Percentiles rank a stretch among this genome's conserved stretches.
Evolutionary conservation across 1,140 invertebrate species (phyloP).

Genomic region (Zaprionus taronus): DNA sequence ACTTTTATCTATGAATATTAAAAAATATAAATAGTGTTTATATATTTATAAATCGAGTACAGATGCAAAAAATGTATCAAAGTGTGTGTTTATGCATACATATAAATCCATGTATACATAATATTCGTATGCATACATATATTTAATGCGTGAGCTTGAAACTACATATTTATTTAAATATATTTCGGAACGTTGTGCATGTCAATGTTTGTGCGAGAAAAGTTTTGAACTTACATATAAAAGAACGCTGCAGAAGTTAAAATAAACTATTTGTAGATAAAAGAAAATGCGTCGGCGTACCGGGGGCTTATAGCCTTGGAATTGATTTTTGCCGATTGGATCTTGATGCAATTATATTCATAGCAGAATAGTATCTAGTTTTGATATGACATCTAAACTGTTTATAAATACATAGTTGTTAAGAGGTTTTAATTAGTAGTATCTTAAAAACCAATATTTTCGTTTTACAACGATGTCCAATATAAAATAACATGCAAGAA

Average conservation of each 20-base stretch:
- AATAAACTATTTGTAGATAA: too few species aligned
- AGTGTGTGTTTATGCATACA: slow-evolving; percentile 18
- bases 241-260: too few species aligned
- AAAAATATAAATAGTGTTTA: slow-evolving; percentile 17
- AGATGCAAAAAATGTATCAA: slow-evolving; percentile 1
- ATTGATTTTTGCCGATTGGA: too few species aligned
- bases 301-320: not conserved
- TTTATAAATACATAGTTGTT: not conserved
- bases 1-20: not conserved
- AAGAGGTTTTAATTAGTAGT: too few species aligned
- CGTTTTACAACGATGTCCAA: too few species aligned
- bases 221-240: not conserved
- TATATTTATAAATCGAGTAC: slow-evolving; percentile 27
- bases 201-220: not conserved
- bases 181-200: not conserved
- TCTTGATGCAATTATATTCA: not conserved
- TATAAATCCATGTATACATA: slow-evolving; percentile 19
- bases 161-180: not conserved
- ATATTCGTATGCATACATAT: slow-evolving; percentile 18
- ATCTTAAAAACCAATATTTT: too few species aligned
- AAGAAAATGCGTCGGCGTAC: not conserved
- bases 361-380: not conserved
- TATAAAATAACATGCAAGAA: too few species aligned
- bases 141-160: not conserved
- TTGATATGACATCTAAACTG: not conserved